These are phyloP conservation scores for Diuraphis noxia DNA, from an alignment of 1,140 invertebrate species.

Conservation along the genomic window DNA sequence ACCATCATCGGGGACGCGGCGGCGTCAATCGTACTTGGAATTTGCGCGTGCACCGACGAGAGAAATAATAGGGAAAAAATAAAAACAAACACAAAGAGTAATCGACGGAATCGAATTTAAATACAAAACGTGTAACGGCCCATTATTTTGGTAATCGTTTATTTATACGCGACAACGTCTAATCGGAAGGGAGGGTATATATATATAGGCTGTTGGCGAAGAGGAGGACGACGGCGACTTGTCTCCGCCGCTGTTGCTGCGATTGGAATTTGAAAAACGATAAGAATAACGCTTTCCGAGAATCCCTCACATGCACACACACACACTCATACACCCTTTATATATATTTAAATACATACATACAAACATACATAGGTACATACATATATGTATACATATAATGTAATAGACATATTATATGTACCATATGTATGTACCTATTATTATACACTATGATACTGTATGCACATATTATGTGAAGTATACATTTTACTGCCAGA, in stretches of 20 bases:
- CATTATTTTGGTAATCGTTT: constrained; percentile 44
- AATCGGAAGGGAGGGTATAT: not conserved
- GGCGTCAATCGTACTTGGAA: not conserved
- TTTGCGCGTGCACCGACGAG: not conserved
- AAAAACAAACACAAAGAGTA: constrained; percentile 7
- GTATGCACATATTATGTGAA: not conserved
- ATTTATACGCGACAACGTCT: constrained; percentile 18
- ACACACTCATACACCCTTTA: not conserved
- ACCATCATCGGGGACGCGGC: not conserved
- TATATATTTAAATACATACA: too few relatives aligned
- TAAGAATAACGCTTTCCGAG: constrained; percentile 1
- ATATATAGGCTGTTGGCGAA: not conserved
- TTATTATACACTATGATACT: not conserved
- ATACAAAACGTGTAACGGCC: constrained; percentile 47
- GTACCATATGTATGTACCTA: not conserved
- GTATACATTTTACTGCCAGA: not conserved
- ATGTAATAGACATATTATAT: not conserved
- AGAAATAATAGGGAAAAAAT: constrained; percentile 1
- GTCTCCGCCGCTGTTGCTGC: not conserved
- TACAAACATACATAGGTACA: not conserved
- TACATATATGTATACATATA: not conserved
- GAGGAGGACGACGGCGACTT: not conserved
- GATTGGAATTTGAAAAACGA: constrained; percentile 32
- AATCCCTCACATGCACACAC: not conserved
- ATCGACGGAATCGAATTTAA: constrained; percentile 52